Percentiles rank a stretch among this genome's conserved stretches.
phyloP scores from a whole-genome alignment of 2,113 vertebrate species.

The Acanthisitta chloris region DNA sequence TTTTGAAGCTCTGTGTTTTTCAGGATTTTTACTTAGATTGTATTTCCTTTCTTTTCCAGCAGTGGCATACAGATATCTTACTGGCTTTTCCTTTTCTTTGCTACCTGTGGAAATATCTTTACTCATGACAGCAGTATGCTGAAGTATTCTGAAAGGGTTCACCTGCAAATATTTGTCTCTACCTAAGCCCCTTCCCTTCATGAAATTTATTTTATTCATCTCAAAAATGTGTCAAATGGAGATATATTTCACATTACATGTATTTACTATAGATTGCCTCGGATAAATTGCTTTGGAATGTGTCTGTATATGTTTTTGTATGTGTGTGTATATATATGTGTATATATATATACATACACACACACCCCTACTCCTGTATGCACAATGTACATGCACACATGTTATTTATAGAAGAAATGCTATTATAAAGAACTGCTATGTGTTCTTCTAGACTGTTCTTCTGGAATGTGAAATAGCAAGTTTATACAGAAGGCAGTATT shows the following conservation, averaged over 20 bases:
- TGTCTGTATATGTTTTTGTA: accelerated
- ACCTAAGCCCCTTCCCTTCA: accelerated
- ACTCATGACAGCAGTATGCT: neutral
- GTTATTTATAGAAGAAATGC: neutral
- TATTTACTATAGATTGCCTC: neutral
- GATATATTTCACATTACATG: neutral
- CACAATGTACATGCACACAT: accelerated
- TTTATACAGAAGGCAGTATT: neutral
- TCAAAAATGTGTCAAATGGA: neutral
- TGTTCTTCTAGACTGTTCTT: neutral
- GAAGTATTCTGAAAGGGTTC: neutral
- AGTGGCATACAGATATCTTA: neutral
- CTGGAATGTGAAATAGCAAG: neutral
- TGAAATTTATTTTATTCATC: neutral
- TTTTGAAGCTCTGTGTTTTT: neutral
- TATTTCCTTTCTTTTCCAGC: neutral
- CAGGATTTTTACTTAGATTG: neutral
- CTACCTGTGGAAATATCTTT: neutral
- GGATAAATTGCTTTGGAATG: neutral
- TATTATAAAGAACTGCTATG: neutral
- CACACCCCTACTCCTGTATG: too few species aligned
- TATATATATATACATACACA: neutral
- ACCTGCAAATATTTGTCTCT: neutral
- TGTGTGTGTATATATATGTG: neutral
- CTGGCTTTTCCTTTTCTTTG: neutral